Evolutionary conservation across 2,888 invertebrate species (phyloP), one percentile per base, ranked within the genome.

Genomic region (Sphaerophoria taeniata): DNA sequence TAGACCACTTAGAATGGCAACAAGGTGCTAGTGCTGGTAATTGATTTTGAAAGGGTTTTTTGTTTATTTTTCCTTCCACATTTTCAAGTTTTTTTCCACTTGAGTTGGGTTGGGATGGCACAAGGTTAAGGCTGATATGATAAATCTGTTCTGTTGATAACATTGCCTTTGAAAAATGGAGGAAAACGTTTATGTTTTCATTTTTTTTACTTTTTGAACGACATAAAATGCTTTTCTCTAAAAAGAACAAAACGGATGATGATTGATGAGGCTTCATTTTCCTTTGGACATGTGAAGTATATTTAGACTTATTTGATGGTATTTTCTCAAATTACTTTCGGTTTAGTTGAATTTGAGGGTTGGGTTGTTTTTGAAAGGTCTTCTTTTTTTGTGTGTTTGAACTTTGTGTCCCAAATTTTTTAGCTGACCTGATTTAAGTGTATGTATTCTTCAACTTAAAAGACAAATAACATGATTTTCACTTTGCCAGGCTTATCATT

Each of bases 1-100:
- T 67, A 49, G 67, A 53, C 67, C 67, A 67, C 67, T 67, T 67
- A 67, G 53, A 53, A 67, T 67, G 67, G 67, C 67, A 67, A 67
- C 39, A 24, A 67, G 53, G 53, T 67, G 39, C 53, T 53, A 53
- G 53, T 67, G 39, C 53, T 53, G 53, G 53, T 67, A 67, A 67
- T 67, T 53, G 67, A 67, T 53, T 67, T 9, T 39, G 67, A 67
- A 67, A 67, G 53, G 53, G 39, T 51, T 53, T 67, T 39, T 51
- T 53, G 24, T 51, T 16, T 36, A 7, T 60, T 43, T 11, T 43
- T 24, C 12, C 36, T 67, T 31, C 51, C 51, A 67, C 53, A 53
- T 39, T 67, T 53, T 53, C 39, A 5, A 67, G 39, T 45, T 5
- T 31, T 36, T 55, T 34, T 36, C 14, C 6, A 7, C 36, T 45